A percentile compares a stretch with the other conserved stretches of the same genome.
These are phyloP conservation scores for Calliopum simillimum DNA, from an alignment of 2,888 invertebrate species.

Conservation along the genomic window DNA sequence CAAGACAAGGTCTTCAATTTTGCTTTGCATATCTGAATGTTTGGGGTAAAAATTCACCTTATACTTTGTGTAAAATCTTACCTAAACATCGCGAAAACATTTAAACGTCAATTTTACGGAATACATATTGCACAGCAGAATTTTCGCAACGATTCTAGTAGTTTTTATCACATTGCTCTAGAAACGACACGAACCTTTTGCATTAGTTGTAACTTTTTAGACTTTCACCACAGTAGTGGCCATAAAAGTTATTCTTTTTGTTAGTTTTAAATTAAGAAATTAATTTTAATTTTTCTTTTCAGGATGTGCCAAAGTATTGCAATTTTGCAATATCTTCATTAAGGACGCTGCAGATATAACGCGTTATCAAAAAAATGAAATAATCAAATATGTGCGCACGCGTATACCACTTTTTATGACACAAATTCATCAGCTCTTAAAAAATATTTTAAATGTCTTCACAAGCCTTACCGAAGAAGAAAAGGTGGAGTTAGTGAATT, in stretches of 20 bases:
- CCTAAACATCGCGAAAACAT: too few species aligned
- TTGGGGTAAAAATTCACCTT: too few species aligned
- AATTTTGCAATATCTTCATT: constrained; percentile 75
- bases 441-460: constrained; percentile 72
- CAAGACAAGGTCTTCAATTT: too few species aligned
- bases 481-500: constrained; percentile 73
- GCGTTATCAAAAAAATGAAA: constrained; percentile 75
- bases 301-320: constrained; percentile 71
- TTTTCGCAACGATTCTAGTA: too few species aligned
- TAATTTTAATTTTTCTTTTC: constrained; percentile 15
- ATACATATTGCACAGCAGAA: too few species aligned
- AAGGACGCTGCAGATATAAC: constrained; percentile 73
- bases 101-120: too few species aligned
- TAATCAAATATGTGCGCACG: constrained; percentile 75
- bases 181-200: too few species aligned
- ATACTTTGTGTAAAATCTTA: too few species aligned
- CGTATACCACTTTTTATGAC: constrained; percentile 75
- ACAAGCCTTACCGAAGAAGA: constrained; percentile 71
- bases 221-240: too few species aligned
- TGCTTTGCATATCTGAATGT: too few species aligned
- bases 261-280: constrained; percentile 13
- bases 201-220: too few species aligned
- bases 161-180: too few species aligned
- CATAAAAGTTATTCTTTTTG: not conserved
- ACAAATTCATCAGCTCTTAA: constrained; percentile 73